A percentile compares a stretch with the other conserved stretches of the same genome.
phyloP scores from a whole-genome alignment of 1,140 invertebrate genomes.

The Belonocnema kinseyi region DNA sequence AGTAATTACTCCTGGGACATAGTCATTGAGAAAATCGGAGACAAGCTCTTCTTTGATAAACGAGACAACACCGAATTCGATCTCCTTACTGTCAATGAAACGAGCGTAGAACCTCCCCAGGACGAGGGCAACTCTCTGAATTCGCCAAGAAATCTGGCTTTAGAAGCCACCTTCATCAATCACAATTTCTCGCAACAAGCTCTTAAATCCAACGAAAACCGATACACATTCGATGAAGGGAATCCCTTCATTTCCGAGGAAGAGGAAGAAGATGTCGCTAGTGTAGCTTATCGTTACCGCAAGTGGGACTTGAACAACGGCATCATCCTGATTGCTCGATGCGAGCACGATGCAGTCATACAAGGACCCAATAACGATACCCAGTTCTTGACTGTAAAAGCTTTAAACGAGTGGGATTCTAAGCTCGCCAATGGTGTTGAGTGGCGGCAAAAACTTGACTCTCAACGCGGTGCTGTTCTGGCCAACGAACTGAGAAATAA shows the following conservation, averaged over 20 bases:
- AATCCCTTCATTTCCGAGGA: constrained; percentile 97
- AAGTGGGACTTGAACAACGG: constrained; percentile 98
- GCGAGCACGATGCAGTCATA: constrained; percentile 97
- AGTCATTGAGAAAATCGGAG: constrained; percentile 97
- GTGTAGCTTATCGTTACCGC: constrained; percentile 96
- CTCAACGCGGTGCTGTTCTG: constrained; percentile 96
- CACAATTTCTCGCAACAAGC: constrained; percentile 99
- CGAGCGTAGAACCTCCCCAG: constrained; percentile 96
- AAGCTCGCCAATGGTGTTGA: constrained; percentile 96
- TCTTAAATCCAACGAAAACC: constrained; percentile 81
- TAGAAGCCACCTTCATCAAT: constrained; percentile 99
- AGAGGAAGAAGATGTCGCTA: constrained; percentile 95
- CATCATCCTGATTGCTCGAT: constrained; percentile 92
- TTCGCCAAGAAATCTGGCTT: constrained; percentile 94
- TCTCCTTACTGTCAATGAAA: constrained; percentile 98
- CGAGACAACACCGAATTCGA: constrained; percentile 98
- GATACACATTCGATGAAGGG: constrained; percentile 91
- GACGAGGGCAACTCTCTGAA: constrained; percentile 97
- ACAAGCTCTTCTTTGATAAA: constrained; percentile 99
- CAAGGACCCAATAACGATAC: constrained; percentile 92
- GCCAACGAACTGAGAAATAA: constrained; percentile 99
- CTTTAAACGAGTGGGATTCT: constrained; percentile 99
- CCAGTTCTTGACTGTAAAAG: constrained; percentile 97
- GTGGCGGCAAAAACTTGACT: constrained; percentile 98
- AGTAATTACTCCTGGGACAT: constrained; percentile 99